These are phyloP conservation scores for Ceriagrion tenellum DNA, from an alignment of 2,888 invertebrate species.

Conservation along the genomic window DNA sequence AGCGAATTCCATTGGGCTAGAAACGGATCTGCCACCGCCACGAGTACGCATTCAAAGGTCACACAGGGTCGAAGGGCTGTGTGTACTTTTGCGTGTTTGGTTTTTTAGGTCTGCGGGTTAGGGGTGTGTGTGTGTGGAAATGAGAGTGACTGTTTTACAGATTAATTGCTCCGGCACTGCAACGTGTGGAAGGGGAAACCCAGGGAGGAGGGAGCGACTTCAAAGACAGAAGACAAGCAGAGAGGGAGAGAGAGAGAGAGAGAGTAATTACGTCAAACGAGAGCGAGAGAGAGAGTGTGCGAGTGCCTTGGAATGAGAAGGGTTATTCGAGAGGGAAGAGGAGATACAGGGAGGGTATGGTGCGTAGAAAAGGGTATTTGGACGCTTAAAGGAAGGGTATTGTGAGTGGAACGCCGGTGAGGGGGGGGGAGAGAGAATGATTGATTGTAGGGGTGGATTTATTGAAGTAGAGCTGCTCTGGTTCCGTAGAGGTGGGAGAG, in stretches of 20 bases:
- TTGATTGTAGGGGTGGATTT: constrained; percentile 51
- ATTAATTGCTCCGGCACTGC: constrained; percentile 17
- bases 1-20: too few species aligned
- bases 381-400: background rate
- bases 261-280: background rate
- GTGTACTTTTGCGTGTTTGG: background rate
- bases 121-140: background rate
- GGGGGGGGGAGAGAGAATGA: constrained; percentile 45
- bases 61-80: background rate
- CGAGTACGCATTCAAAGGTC: too few species aligned
- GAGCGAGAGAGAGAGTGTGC: background rate
- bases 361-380: too few species aligned
- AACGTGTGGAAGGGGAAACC: background rate
- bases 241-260: background rate
- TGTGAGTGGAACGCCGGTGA: background rate
- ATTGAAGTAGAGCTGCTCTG: background rate
- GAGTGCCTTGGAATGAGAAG: background rate
- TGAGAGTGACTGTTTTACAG: background rate
- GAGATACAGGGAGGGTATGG: too few species aligned
- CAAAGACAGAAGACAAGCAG: background rate
- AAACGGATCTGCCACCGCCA: too few species aligned
- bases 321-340: constrained; percentile 7
- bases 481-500: background rate
- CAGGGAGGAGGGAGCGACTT: background rate
- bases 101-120: background rate